These are phyloP conservation scores for Conchocele bisecta DNA, from an alignment of 2,888 invertebrate species.

Conservation along the genomic window DNA sequence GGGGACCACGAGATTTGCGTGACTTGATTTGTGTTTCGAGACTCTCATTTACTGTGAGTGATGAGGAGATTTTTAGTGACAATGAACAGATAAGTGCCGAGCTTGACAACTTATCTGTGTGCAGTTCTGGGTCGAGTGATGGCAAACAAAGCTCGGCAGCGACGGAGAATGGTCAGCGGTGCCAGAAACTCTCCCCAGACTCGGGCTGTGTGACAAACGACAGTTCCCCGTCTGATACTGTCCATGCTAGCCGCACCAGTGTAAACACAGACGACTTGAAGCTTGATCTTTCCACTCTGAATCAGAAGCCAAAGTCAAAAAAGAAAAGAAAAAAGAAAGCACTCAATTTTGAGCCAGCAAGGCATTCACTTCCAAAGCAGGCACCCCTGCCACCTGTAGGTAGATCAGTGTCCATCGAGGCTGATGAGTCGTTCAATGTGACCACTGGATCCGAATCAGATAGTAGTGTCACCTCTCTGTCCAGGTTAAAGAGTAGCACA, in stretches of 20 bases:
- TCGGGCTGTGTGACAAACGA: constrained; percentile 78
- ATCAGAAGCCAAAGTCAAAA: constrained; percentile 50
- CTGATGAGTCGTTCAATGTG: neutral
- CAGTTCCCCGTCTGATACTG: constrained; percentile 61
- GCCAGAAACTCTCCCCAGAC: constrained; percentile 64
- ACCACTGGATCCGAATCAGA: neutral
- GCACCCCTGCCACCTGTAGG: constrained; percentile 70
- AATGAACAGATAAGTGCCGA: constrained; percentile 64
- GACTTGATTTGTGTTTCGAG: constrained; percentile 82
- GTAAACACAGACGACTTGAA: constrained; percentile 34
- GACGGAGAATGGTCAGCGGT: constrained; percentile 16
- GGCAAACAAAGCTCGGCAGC: constrained; percentile 54
- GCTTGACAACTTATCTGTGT: constrained; percentile 63
- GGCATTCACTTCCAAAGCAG: constrained; percentile 73
- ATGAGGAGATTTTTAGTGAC: constrained; percentile 75
- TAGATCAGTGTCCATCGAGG: constrained; percentile 40
- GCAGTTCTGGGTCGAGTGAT: constrained; percentile 64
- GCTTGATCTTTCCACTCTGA: constrained; percentile 32
- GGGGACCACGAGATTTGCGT: constrained; percentile 80
- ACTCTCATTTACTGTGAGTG: constrained; percentile 77
- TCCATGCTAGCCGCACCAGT: neutral
- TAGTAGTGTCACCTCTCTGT: neutral
- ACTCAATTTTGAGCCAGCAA: constrained; percentile 50
- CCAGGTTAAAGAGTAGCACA: neutral
- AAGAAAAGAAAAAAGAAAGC: constrained; percentile 65